Evolutionary conservation across 2,797 vertebrate species (phyloP).

Genomic region (Sebastes vulpes): DNA sequence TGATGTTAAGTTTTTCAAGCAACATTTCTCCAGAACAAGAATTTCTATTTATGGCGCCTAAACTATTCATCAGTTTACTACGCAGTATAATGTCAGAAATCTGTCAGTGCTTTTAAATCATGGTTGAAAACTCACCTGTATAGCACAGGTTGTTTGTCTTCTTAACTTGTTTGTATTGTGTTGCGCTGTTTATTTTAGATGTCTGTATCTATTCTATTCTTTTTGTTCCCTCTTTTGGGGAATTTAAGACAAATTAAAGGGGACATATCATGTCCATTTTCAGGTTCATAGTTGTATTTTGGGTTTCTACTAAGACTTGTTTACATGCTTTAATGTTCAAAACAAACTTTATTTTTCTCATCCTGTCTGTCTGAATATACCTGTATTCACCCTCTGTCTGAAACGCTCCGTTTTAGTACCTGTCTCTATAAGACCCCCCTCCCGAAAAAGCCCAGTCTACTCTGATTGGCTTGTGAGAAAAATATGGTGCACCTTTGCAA

Average conservation of each 20-base stretch:
- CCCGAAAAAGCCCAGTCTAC: no score
- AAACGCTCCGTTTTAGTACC: no score
- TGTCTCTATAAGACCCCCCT: no score
- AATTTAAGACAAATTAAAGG: no score
- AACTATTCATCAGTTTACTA: background rate
- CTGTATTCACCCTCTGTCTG: no score
- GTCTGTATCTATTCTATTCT: background rate
- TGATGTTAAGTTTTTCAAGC: background rate
- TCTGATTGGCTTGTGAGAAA: no score
- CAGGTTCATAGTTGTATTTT: no score
- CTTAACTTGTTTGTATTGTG: background rate
- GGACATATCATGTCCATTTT: no score
- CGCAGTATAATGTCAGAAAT: background rate
- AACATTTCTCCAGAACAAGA: background rate
- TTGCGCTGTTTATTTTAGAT: background rate
- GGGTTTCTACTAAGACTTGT: no score
- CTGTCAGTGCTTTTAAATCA: background rate
- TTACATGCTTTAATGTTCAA: no score
- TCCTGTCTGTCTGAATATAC: background rate
- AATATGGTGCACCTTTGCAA: no score
- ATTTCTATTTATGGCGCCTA: constrained; percentile 19
- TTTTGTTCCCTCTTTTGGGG: background rate
- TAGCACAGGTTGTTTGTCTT: background rate
- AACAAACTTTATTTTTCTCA: background rate
- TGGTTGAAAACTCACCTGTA: background rate